Conservation (phyloP, 2,888 invertebrate species). For the Saturnia pavonia region DNA sequence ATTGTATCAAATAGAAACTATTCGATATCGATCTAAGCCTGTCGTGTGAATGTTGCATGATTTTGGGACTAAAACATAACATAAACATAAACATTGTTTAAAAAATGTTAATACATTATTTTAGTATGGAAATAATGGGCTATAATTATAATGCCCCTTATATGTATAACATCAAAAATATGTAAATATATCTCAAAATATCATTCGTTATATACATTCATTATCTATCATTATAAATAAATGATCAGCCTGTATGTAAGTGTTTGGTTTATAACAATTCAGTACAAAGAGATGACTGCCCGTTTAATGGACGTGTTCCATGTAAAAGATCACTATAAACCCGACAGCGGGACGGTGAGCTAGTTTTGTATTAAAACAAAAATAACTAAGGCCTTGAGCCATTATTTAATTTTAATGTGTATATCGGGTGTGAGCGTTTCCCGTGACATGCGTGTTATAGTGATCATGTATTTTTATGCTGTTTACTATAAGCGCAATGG, state of each 20-base stretch:
- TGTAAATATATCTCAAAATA: neutral
- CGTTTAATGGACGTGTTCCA: slow-evolving; percentile 12
- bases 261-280: neutral
- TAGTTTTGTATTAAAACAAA: slow-evolving; percentile 58
- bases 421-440: slow-evolving; percentile 50
- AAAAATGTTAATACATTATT: too few relatives aligned
- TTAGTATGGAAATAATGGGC: too few relatives aligned
- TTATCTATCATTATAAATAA: neutral
- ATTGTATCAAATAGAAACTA: neutral
- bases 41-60: too few relatives aligned
- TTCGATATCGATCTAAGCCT: too few relatives aligned
- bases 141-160: too few relatives aligned
- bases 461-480: slow-evolving; percentile 18
- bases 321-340: slow-evolving; percentile 15
- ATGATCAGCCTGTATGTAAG: neutral
- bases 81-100: too few relatives aligned
- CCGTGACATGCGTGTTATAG: slow-evolving; percentile 48
- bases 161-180: too few relatives aligned
- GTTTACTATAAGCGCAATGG: neutral
- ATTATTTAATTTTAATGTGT: slow-evolving; percentile 75
- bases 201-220: neutral
- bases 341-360: slow-evolving; percentile 39
- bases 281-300: slow-evolving; percentile 11
- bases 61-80: too few relatives aligned
- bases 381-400: slow-evolving; percentile 72